phyloP scores from a whole-genome alignment of 2,888 invertebrate genomes.

The Lissonota sp. region DNA sequence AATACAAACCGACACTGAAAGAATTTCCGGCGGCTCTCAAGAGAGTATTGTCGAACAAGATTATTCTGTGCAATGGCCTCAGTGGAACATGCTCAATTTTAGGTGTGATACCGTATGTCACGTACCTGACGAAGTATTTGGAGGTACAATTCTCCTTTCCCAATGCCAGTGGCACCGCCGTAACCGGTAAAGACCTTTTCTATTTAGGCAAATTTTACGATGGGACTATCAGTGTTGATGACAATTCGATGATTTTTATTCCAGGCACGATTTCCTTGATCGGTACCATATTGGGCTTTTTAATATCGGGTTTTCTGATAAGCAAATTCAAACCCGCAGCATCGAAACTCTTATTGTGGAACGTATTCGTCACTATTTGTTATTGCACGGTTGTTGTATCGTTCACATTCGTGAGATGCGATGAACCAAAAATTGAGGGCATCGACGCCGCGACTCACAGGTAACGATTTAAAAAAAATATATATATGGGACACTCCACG shows the following conservation, averaged over 20 bases:
- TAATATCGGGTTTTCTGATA: conserved; percentile 86
- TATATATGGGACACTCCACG: too few species aligned
- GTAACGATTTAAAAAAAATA: conserved; percentile 71
- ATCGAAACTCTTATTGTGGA: conserved; percentile 87
- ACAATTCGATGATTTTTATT: conserved; percentile 17
- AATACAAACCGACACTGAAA: conserved; percentile 77
- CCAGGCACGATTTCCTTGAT: conserved; percentile 85
- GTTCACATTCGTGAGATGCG: conserved; percentile 86
- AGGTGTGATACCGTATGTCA: conserved; percentile 88
- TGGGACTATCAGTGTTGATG: neutral
- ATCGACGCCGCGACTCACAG: conserved; percentile 76
- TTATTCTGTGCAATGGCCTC: conserved; percentile 88
- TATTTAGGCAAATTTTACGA: neutral
- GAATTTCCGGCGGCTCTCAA: conserved; percentile 87
- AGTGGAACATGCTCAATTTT: conserved; percentile 88
- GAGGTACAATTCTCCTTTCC: conserved; percentile 90
- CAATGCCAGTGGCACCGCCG: conserved; percentile 87
- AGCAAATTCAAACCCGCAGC: conserved; percentile 87
- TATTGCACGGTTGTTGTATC: conserved; percentile 85
- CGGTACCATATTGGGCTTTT: conserved; percentile 87
- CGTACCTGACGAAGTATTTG: conserved; percentile 90
- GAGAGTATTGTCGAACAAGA: conserved; percentile 87
- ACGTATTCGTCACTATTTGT: conserved; percentile 86
- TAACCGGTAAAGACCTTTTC: conserved; percentile 85
- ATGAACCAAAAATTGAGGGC: conserved; percentile 81